A percentile compares a stretch with the other conserved stretches of the same genome.
phyloP scores from a whole-genome alignment of 2,113 vertebrate genomes.

The Nymphicus hollandicus region DNA sequence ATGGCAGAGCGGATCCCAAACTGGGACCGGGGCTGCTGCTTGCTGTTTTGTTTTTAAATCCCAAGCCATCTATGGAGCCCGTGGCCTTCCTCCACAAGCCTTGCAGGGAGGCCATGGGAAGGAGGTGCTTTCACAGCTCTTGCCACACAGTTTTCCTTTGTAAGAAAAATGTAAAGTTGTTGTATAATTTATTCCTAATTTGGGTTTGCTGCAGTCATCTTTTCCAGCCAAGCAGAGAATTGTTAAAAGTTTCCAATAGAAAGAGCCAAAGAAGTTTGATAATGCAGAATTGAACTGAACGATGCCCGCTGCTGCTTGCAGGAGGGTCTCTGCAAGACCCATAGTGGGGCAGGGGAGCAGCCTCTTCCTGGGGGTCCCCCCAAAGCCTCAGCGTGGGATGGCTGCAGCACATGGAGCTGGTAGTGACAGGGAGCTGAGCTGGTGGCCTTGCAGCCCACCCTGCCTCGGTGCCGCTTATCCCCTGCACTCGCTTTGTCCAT shows the following conservation, averaged over 20 bases:
- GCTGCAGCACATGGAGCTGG: not conserved
- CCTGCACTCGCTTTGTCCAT: not conserved
- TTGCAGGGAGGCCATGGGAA: not conserved
- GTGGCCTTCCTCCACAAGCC: not conserved
- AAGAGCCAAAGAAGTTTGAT: constrained; percentile 57
- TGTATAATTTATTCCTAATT: constrained; percentile 70
- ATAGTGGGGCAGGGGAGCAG: rapidly evolving
- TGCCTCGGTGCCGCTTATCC: rapidly evolving
- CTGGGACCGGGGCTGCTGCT: not conserved
- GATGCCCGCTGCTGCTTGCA: not conserved
- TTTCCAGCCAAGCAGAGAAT: constrained; percentile 46
- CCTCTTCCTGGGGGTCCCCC: not conserved
- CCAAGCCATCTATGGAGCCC: not conserved
- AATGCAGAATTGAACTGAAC: not conserved
- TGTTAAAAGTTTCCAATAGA: constrained; percentile 59
- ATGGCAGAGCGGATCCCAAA: not conserved
- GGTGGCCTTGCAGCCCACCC: not conserved
- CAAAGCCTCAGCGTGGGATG: not conserved
- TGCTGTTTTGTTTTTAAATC: not conserved
- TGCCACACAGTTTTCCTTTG: constrained; percentile 44
- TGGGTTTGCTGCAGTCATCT: constrained; percentile 67
- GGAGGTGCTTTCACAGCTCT: constrained; percentile 25
- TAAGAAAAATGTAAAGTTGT: constrained; percentile 59
- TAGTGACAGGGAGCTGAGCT: not conserved
- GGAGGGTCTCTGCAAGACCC: not conserved